These are phyloP conservation scores for Aspiorhynchus laticeps DNA, from an alignment of 2,113 vertebrate species.

Conservation along the genomic window DNA sequence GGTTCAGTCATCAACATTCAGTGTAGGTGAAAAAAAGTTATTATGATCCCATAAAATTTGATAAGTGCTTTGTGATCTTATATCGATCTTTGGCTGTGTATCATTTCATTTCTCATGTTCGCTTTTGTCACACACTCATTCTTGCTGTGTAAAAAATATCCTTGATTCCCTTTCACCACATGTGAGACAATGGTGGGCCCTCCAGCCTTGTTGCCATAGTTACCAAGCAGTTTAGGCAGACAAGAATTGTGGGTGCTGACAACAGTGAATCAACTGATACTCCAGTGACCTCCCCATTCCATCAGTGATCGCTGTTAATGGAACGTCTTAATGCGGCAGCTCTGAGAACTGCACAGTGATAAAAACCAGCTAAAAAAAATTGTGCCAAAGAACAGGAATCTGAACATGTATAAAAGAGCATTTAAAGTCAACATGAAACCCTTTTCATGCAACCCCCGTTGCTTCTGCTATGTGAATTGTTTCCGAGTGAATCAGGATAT, in stretches of 20 bases:
- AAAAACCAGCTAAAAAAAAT: background rate
- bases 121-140: conserved; percentile 50
- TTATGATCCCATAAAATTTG: conserved; percentile 44
- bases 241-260: conserved; percentile 51
- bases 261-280: conserved; percentile 63
- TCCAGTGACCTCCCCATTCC: conserved; percentile 66
- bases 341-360: background rate
- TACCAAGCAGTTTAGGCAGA: conserved; percentile 72
- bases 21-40: conserved; percentile 22
- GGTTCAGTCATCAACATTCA: conserved; percentile 50
- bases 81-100: conserved; percentile 48
- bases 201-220: conserved; percentile 77
- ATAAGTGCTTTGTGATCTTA: conserved; percentile 39
- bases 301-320: conserved; percentile 29
- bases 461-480: background rate
- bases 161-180: conserved; percentile 34
- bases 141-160: conserved; percentile 47
- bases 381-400: background rate
- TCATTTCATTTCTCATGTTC: conserved; percentile 51
- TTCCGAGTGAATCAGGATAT: background rate
- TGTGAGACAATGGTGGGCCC: conserved; percentile 48
- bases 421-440: background rate
- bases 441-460: background rate
- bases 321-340: conserved; percentile 23
- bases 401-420: background rate